Conservation (phyloP, 2,888 invertebrate genomes). For the Cotesia congregata region DNA sequence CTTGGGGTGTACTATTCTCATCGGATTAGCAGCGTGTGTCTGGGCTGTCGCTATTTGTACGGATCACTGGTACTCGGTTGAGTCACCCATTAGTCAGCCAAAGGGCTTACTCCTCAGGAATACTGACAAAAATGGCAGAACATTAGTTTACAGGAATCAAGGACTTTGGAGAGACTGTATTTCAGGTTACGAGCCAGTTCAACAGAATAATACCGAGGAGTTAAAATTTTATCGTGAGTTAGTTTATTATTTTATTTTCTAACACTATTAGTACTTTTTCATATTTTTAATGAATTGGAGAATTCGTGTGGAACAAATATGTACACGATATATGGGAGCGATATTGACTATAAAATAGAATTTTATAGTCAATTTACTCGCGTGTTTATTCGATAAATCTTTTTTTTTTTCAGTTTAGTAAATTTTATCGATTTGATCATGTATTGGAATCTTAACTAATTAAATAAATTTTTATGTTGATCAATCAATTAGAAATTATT, state of each 20-base stretch:
- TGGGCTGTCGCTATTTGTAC: constrained; percentile 84
- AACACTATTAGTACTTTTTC: background rate
- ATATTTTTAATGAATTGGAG: background rate
- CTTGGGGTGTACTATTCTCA: constrained; percentile 78
- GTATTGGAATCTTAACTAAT: no score
- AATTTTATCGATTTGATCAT: no score
- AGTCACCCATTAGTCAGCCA: constrained; percentile 58
- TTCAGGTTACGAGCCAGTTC: constrained; percentile 67
- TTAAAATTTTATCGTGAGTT: constrained; percentile 53
- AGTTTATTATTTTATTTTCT: background rate
- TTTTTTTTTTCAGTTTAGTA: no score
- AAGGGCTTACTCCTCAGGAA: constrained; percentile 58
- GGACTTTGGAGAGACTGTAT: constrained; percentile 80
- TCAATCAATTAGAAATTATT: no score
- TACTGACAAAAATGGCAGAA: constrained; percentile 52
- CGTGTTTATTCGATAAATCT: no score
- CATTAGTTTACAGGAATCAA: constrained; percentile 77
- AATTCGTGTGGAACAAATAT: background rate
- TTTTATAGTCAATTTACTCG: background rate
- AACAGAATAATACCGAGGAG: constrained; percentile 46
- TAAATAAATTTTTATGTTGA: no score
- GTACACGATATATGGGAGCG: no score
- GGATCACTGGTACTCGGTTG: constrained; percentile 80
- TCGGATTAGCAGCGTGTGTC: constrained; percentile 77
- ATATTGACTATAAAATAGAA: background rate